Conservation (phyloP, 2,797 vertebrate species). For the Dicrostonyx torquatus region DNA sequence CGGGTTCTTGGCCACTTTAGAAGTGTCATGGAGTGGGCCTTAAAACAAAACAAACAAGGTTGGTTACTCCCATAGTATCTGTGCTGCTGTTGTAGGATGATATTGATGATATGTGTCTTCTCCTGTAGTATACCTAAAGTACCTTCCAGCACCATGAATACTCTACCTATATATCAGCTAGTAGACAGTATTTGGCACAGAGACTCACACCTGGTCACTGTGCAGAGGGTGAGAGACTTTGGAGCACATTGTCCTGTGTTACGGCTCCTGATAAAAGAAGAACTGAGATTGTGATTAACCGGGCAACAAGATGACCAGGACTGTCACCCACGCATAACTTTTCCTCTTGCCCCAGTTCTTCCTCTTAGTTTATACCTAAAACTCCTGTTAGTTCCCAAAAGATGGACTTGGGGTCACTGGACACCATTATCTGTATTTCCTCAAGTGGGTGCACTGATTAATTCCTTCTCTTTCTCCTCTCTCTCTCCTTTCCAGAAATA, state of each 20-base stretch:
- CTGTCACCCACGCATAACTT: neutral
- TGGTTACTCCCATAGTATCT: neutral
- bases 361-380: neutral
- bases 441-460: neutral
- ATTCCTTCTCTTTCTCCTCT: neutral
- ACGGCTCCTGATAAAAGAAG: neutral
- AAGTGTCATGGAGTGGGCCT: neutral
- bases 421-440: neutral
- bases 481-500: neutral
- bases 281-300: neutral
- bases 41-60: neutral
- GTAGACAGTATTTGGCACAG: neutral
- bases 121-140: neutral
- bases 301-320: neutral
- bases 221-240: neutral
- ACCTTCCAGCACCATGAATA: neutral
- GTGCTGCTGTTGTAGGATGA: neutral
- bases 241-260: neutral
- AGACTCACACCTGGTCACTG: neutral
- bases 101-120: neutral
- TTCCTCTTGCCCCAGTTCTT: neutral
- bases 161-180: neutral
- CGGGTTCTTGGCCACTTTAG: neutral
- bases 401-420: neutral
- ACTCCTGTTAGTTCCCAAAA: neutral